Evolutionary conservation across 2,797 vertebrate genomes (phyloP).

Genomic region (Threskiornis aethiopicus): DNA sequence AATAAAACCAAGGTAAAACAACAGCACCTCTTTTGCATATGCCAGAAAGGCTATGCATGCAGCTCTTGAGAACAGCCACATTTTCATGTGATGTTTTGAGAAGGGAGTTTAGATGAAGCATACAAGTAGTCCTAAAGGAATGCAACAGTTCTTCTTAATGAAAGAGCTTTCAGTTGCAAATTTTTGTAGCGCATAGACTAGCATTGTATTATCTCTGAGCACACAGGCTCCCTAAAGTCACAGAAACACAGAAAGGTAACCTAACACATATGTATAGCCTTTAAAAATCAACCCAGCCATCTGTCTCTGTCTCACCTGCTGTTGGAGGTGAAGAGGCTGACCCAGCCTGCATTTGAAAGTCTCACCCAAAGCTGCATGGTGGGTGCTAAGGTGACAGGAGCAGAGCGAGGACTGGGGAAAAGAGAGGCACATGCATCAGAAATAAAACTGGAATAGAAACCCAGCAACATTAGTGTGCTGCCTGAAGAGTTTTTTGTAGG

Average conservation of each 20-base stretch:
- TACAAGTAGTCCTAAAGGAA: background rate
- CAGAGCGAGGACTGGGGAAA: background rate
- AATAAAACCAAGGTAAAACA: background rate
- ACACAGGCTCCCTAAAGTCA: background rate
- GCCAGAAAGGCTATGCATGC: background rate
- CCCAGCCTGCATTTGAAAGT: background rate
- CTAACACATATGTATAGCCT: background rate
- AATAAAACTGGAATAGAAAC: background rate
- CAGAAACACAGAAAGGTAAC: background rate
- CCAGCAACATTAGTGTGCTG: background rate
- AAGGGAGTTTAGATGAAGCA: background rate
- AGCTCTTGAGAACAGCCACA: background rate
- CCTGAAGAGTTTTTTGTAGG: background rate
- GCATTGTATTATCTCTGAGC: background rate
- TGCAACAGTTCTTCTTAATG: background rate
- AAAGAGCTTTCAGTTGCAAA: background rate
- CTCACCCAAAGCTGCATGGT: background rate
- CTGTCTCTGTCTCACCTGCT: background rate
- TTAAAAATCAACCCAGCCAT: background rate
- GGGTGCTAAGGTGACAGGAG: background rate
- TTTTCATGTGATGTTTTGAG: background rate
- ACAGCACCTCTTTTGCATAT: background rate
- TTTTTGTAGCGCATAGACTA: background rate
- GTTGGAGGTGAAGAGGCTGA: background rate
- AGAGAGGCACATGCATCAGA: background rate